phyloP scores from a whole-genome alignment of 2,113 vertebrate species.

The Triplophysa siluroides region DNA sequence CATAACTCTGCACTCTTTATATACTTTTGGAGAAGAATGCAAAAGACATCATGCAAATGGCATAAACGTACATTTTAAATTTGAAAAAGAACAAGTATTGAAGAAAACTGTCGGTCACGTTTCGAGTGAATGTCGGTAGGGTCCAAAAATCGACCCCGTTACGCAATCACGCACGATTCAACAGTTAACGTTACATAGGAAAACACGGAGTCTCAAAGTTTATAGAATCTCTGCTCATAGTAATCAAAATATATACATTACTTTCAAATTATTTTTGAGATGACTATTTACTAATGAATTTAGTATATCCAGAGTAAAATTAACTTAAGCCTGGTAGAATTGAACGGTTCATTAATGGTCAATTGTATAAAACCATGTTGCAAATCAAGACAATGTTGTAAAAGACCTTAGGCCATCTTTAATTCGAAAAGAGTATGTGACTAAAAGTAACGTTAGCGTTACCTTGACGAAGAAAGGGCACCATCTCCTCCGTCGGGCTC shows the following conservation, averaged over 20 bases:
- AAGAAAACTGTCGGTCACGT: not conserved
- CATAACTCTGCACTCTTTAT: not conserved
- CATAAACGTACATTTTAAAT: not conserved
- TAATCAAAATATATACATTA: not conserved
- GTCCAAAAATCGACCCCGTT: conserved; percentile 25
- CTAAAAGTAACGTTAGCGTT: conserved; percentile 20
- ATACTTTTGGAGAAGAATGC: not conserved
- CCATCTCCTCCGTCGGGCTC: conserved; percentile 47
- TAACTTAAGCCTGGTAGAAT: not conserved
- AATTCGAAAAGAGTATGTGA: not conserved
- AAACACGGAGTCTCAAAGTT: not conserved
- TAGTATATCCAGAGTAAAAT: not conserved
- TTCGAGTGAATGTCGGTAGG: not conserved
- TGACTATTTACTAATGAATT: not conserved
- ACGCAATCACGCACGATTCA: conserved; percentile 27
- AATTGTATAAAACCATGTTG: not conserved
- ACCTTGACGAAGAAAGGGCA: conserved; percentile 58
- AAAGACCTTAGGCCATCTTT: not conserved
- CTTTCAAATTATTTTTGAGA: not conserved
- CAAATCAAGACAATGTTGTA: not conserved
- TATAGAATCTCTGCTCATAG: not conserved
- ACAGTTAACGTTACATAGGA: not conserved
- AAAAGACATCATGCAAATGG: not conserved
- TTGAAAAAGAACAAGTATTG: not conserved
- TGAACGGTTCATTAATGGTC: not conserved